A percentile compares a stretch with the other conserved stretches of the same genome.
Evolutionary conservation across 2,888 invertebrate species (phyloP).

Genomic region (Callyntrura sp.): DNA sequence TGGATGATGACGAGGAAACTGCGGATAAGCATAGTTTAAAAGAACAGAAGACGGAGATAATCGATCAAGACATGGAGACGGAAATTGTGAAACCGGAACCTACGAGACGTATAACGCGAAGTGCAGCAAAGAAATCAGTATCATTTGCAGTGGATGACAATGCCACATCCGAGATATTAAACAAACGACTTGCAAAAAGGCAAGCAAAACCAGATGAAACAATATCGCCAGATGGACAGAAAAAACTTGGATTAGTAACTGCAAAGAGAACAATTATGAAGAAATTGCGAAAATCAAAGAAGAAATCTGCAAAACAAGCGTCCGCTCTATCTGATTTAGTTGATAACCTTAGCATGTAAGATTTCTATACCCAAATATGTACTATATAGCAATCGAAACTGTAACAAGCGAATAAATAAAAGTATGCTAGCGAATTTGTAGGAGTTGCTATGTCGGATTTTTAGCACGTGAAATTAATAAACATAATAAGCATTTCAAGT

Average conservation of each 20-base stretch:
- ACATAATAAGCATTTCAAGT: too few species aligned
- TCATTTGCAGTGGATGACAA: slow-evolving; percentile 81
- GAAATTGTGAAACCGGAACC: slow-evolving; percentile 63
- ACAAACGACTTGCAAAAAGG: slow-evolving; percentile 59
- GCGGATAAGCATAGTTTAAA: slow-evolving; percentile 49
- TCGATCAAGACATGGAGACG: slow-evolving; percentile 47
- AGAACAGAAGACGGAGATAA: slow-evolving; percentile 9
- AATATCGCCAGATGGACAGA: slow-evolving; percentile 68
- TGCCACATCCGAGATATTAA: slow-evolving; percentile 31
- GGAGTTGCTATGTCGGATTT: background rate
- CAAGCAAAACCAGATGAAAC: slow-evolving; percentile 63
- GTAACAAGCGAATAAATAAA: background rate
- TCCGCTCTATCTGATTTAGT: slow-evolving; percentile 79
- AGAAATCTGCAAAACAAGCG: slow-evolving; percentile 82
- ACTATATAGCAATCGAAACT: too few species aligned
- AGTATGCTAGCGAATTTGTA: background rate
- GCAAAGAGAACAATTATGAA: slow-evolving; percentile 81
- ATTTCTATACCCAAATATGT: too few species aligned
- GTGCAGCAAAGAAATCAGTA: slow-evolving; percentile 80
- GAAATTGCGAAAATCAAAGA: slow-evolving; percentile 81
- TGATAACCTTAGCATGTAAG: slow-evolving; percentile 74
- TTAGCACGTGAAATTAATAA: background rate
- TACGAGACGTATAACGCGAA: slow-evolving; percentile 71
- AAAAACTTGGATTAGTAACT: slow-evolving; percentile 75
- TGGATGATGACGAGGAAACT: slow-evolving; percentile 61